phyloP scores from a whole-genome alignment of 2,113 vertebrate genomes.

The Coptodon bakossiorum region DNA sequence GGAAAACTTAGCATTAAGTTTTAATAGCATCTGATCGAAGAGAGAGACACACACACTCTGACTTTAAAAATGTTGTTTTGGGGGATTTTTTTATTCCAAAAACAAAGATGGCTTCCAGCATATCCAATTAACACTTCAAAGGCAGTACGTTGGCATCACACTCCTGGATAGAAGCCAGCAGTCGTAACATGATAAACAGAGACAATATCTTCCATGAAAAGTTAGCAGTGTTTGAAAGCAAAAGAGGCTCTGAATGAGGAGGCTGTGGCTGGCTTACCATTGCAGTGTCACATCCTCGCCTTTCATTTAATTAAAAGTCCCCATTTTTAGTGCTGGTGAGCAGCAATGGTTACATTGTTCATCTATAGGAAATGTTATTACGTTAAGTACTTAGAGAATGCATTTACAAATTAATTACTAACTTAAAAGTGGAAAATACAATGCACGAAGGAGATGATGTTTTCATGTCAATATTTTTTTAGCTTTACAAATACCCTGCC shows the following conservation, averaged over 20 bases:
- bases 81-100: not conserved
- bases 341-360: not conserved
- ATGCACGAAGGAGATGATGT: not conserved
- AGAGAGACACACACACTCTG: not conserved
- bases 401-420: not conserved
- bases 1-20: not conserved
- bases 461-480: not conserved
- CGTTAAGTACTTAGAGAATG: not conserved
- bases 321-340: not conserved
- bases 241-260: not conserved
- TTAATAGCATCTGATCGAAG: not conserved
- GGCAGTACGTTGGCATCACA: slow-evolving; percentile 19
- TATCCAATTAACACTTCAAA: slow-evolving; percentile 71
- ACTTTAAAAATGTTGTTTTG: not conserved
- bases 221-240: not conserved
- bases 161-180: slow-evolving; percentile 39
- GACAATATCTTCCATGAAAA: slow-evolving; percentile 39
- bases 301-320: slow-evolving; percentile 28
- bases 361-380: not conserved
- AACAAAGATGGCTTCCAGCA: slow-evolving; percentile 63
- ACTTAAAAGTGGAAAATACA: not conserved
- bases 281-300: slow-evolving; percentile 16
- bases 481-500: not conserved
- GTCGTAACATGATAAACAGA: slow-evolving; percentile 56
- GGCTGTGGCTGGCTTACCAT: not conserved